phyloP scores from a whole-genome alignment of 1,140 invertebrate genomes.

The Rhopalosiphum padi region DNA sequence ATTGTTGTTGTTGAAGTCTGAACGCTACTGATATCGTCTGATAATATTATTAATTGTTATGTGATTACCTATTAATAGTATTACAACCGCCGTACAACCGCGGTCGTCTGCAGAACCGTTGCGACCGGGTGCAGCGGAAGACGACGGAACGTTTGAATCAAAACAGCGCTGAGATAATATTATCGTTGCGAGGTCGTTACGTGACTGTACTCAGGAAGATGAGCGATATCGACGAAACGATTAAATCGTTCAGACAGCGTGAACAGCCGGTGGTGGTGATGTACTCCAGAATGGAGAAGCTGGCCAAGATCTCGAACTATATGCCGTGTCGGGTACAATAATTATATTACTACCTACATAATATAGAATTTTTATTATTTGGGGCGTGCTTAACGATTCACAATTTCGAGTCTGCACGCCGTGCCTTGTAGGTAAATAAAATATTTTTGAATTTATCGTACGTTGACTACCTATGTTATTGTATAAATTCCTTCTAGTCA shows the following conservation, averaged over 20 bases:
- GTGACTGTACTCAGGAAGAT: neutral
- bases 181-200: neutral
- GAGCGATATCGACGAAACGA: neutral
- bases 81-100: too few species aligned
- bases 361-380: neutral
- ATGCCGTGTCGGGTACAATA: neutral
- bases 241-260: neutral
- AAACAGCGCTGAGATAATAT: neutral
- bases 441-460: too few species aligned
- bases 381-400: neutral
- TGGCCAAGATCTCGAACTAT: neutral
- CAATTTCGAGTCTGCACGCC: neutral
- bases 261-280: accelerated
- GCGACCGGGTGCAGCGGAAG: neutral
- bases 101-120: neutral
- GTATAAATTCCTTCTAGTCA: too few species aligned
- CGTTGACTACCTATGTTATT: neutral
- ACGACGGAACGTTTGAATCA: neutral
- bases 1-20: too few species aligned
- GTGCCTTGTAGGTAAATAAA: neutral
- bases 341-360: neutral
- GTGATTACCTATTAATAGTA: too few species aligned
- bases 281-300: neutral
- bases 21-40: neutral
- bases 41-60: too few species aligned